Conservation (phyloP, 2,888 invertebrate species). For the Campaea margaritaria region DNA sequence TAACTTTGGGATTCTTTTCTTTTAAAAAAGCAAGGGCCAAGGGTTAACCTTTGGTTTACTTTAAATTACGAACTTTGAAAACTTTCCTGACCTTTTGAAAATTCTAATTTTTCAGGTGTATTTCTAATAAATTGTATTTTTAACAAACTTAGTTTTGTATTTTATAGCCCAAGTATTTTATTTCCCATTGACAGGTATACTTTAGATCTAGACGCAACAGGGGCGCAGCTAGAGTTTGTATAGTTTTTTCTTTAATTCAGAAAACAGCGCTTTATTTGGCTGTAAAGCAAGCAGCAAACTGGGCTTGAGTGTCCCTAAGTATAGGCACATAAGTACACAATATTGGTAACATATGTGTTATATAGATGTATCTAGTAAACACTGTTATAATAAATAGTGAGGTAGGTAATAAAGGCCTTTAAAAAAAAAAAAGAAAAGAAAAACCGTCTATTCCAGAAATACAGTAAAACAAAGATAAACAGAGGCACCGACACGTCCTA, state of each 20-base stretch:
- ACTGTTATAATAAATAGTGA: too few species aligned
- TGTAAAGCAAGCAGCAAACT: too few species aligned
- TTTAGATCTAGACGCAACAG: too few species aligned
- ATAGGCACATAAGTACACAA: too few species aligned
- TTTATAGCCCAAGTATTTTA: neutral
- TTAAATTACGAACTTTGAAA: conserved; percentile 62
- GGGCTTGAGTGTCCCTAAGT: too few species aligned
- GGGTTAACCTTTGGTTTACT: conserved; percentile 69
- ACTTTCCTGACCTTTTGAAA: conserved; percentile 49
- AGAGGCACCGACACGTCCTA: conserved; percentile 67
- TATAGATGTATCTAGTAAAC: too few species aligned
- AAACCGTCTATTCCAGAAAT: neutral
- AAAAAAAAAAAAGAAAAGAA: neutral
- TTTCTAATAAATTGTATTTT: conserved; percentile 37
- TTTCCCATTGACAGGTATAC: too few species aligned
- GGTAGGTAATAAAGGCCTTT: too few species aligned
- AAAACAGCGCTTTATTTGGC: too few species aligned
- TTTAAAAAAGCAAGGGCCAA: conserved; percentile 73
- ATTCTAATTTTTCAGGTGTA: conserved; percentile 41
- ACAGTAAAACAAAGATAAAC: conserved; percentile 49
- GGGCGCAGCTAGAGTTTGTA: too few species aligned
- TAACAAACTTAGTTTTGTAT: neutral
- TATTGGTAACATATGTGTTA: too few species aligned
- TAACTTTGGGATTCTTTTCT: conserved; percentile 66
- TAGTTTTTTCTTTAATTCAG: too few species aligned